Conservation (phyloP, 92 coral and sea anemone species). For the Bergia sp. region DNA sequence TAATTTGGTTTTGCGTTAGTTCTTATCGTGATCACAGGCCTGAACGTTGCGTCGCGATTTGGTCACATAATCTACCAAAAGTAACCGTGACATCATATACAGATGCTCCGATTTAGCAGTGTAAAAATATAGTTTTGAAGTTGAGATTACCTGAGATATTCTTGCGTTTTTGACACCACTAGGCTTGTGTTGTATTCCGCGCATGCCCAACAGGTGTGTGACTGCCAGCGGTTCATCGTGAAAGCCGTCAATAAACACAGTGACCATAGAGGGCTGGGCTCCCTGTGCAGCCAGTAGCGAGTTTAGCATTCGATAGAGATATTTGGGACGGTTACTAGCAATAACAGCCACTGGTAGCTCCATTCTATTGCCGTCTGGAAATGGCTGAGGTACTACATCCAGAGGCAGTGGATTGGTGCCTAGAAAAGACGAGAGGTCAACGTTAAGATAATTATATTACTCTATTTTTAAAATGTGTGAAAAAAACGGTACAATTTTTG, state of each 20-base stretch:
- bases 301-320: conserved; percentile 89
- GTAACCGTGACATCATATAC: no score
- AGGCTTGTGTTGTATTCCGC: conserved; percentile 67
- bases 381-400: conserved; percentile 72
- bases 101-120: neutral
- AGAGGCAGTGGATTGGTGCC: conserved; percentile 95
- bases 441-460: no score
- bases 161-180: conserved; percentile 66
- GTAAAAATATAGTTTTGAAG: neutral
- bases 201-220: conserved; percentile 67
- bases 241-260: conserved; percentile 94
- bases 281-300: conserved; percentile 93
- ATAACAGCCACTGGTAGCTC: conserved; percentile 90
- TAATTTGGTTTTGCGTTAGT: no score
- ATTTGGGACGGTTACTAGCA: conserved; percentile 96
- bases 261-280: conserved; percentile 75
- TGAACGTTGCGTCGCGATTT: no score
- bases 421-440: neutral
- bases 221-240: conserved; percentile 73
- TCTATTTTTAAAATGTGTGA: no score
- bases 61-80: no score
- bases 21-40: no score
- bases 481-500: no score
- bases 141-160: conserved; percentile 70
- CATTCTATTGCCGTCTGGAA: conserved; percentile 69